phyloP scores from a whole-genome alignment of 1,140 invertebrate genomes.

The Metopolophium dirhodum region DNA sequence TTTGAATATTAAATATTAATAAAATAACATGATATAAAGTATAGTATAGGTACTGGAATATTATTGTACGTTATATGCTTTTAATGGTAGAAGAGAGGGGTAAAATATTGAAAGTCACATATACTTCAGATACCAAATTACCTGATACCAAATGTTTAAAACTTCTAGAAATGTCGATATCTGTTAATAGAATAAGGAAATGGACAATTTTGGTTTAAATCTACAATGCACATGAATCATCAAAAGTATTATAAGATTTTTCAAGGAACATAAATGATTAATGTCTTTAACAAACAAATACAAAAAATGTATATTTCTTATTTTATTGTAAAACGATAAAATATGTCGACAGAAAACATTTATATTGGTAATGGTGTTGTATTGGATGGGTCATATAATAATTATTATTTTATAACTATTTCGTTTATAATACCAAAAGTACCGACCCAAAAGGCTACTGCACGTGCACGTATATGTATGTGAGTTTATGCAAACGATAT shows the following conservation, averaged over 20 bases:
- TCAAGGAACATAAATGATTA: background rate
- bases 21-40: background rate
- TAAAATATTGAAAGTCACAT: background rate
- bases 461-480: background rate
- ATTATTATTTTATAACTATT: background rate
- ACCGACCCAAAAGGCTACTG: background rate
- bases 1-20: background rate
- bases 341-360: background rate
- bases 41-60: background rate
- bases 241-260: background rate
- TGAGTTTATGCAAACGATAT: background rate
- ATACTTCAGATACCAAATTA: background rate
- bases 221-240: too few relatives aligned
- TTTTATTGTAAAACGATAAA: background rate
- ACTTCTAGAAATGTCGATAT: background rate
- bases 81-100: background rate
- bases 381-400: background rate
- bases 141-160: background rate
- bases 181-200: background rate
- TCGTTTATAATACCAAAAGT: background rate
- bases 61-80: background rate
- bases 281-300: background rate
- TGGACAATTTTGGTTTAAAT: background rate
- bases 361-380: background rate
- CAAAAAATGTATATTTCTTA: background rate